Conservation (phyloP, 2,888 invertebrate species). For the Drosophila sordidula region DNA sequence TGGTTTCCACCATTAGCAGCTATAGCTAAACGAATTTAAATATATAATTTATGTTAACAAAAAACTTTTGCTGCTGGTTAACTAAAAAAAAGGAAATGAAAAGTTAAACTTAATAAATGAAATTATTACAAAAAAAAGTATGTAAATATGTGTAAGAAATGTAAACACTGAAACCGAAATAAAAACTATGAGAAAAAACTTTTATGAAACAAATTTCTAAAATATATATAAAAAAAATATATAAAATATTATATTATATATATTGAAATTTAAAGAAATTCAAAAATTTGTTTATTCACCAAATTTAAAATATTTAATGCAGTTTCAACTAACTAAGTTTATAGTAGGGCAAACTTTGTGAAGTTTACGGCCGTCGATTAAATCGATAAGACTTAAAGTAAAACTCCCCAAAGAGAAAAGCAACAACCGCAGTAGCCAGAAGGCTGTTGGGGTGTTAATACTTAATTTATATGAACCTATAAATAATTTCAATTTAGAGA, state of each 20-base stretch:
- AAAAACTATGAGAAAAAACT: not conserved
- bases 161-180: not conserved
- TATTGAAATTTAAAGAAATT: no score
- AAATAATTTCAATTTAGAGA: conserved; percentile 81
- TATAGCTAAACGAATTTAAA: conserved; percentile 17
- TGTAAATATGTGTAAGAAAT: not conserved
- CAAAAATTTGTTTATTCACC: no score
- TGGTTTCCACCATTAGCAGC: conserved; percentile 35
- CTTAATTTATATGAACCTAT: conserved; percentile 82
- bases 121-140: not conserved
- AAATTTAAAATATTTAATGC: no score
- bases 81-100: not conserved
- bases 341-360: not conserved
- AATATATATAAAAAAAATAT: no score
- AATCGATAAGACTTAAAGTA: conserved; percentile 8
- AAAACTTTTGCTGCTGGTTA: not conserved
- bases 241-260: no score
- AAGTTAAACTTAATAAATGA: not conserved
- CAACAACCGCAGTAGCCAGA: conserved; percentile 48
- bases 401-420: not conserved
- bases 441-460: conserved; percentile 67
- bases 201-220: no score
- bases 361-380: not conserved
- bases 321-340: no score
- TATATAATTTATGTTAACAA: not conserved